These are phyloP conservation scores for Ormyrus thymus DNA, from an alignment of 2,888 invertebrate genomes.

Conservation along the genomic window DNA sequence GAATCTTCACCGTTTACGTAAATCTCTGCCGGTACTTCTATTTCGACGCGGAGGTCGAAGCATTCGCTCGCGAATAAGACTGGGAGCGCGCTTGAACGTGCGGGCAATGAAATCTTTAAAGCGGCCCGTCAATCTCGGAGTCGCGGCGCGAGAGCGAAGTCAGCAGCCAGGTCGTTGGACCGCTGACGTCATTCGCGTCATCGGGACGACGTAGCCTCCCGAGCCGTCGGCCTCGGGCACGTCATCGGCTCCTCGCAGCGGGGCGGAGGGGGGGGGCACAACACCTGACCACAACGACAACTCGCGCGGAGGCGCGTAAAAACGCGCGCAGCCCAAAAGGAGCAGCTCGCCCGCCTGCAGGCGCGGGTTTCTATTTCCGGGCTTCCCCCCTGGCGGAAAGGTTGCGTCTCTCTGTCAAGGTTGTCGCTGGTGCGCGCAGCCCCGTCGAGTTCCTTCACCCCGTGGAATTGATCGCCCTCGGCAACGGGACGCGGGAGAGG, in stretches of 20 bases:
- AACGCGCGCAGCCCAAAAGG: too few species aligned
- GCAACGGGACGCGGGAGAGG: background rate
- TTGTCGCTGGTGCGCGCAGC: background rate
- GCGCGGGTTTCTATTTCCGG: background rate
- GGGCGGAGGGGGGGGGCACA: too few species aligned
- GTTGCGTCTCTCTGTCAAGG: background rate
- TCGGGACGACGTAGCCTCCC: conserved; percentile 4
- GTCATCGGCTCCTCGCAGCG: background rate
- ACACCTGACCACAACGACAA: too few species aligned
- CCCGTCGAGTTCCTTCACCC: conserved; percentile 38
- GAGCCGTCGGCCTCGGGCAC: background rate
- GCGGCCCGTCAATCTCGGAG: too few species aligned
- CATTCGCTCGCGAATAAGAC: too few species aligned
- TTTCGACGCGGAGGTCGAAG: too few species aligned
- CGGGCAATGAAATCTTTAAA: too few species aligned
- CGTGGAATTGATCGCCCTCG: conserved; percentile 23
- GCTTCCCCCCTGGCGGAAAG: background rate
- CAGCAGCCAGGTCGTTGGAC: conserved; percentile 45
- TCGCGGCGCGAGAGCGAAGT: too few species aligned
- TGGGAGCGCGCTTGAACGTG: too few species aligned
- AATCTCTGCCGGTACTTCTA: too few species aligned
- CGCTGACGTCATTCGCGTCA: conserved; percentile 43
- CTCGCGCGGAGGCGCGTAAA: too few species aligned
- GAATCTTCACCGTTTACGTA: too few species aligned
- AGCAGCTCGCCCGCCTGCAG: background rate